Conservation (phyloP, 2,888 invertebrate species). For the Ormia ochracea region DNA sequence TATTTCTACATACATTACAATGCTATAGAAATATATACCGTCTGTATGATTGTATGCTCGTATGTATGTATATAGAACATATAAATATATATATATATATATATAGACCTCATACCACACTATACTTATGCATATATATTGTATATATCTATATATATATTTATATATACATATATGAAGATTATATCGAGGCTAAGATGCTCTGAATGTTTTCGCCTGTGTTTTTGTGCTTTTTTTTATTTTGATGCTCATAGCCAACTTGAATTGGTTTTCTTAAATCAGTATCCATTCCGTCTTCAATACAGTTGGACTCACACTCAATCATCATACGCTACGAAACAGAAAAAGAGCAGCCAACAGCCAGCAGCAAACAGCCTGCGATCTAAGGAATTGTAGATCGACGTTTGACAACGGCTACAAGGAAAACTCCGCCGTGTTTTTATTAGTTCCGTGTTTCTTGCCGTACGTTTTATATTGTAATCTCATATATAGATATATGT, state of each 20-base stretch:
- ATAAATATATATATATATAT: too few relatives aligned
- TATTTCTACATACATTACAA: too few relatives aligned
- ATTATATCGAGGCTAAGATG: constrained; percentile 61
- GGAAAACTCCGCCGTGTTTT: constrained; percentile 45
- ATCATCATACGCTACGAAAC: constrained; percentile 9
- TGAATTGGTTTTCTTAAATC: constrained; percentile 73
- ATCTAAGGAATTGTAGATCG: constrained; percentile 6
- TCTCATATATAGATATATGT: constrained; percentile 15
- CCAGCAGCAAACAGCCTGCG: not conserved
- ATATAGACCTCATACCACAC: too few relatives aligned
- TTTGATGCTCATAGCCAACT: constrained; percentile 69
- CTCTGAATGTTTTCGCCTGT: constrained; percentile 50
- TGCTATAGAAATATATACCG: too few relatives aligned
- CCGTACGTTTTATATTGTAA: constrained; percentile 51
- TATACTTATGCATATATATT: not conserved
- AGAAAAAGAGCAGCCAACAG: constrained; percentile 13
- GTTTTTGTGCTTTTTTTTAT: constrained; percentile 30
- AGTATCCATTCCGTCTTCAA: constrained; percentile 70
- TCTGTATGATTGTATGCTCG: too few relatives aligned
- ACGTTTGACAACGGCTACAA: constrained; percentile 31
- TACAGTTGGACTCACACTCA: constrained; percentile 64
- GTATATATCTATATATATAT: constrained; percentile 12
- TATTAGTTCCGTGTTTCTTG: constrained; percentile 65
- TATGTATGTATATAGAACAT: too few relatives aligned
- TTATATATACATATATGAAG: not conserved